Percentiles rank a stretch among this genome's conserved stretches.
Evolutionary conservation across 2,113 vertebrate genomes (phyloP).

Genomic region (Laticauda colubrina): DNA sequence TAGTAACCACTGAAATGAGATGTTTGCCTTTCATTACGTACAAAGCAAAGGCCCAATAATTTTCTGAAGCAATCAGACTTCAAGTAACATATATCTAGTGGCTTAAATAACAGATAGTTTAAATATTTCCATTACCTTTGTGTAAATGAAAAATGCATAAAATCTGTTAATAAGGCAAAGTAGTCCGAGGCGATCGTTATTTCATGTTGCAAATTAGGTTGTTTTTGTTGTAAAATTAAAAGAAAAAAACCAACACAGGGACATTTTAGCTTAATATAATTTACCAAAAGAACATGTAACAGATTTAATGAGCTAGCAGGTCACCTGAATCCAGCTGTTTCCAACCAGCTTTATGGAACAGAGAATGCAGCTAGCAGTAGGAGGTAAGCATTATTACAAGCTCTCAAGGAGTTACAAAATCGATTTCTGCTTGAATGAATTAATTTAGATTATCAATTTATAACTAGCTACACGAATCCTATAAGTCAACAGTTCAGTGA

Average conservation of each 20-base stretch:
- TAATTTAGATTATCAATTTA: slow-evolving; percentile 88
- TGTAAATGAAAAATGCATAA: slow-evolving; percentile 86
- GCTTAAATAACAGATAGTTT: slow-evolving; percentile 93
- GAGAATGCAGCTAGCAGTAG: slow-evolving; percentile 75
- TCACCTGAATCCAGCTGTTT: slow-evolving; percentile 88
- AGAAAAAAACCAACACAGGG: slow-evolving; percentile 78
- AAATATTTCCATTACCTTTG: slow-evolving; percentile 83
- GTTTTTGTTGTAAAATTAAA: slow-evolving; percentile 87
- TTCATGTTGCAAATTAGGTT: slow-evolving; percentile 87
- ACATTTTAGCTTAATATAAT: slow-evolving; percentile 84
- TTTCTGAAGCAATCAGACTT: slow-evolving; percentile 85
- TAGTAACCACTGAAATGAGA: slow-evolving; percentile 91
- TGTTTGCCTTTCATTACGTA: slow-evolving; percentile 92
- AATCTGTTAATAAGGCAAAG: slow-evolving; percentile 87
- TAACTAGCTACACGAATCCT: slow-evolving; percentile 79
- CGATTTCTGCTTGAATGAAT: slow-evolving; percentile 85
- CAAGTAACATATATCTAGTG: slow-evolving; percentile 86
- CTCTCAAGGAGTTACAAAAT: slow-evolving; percentile 79
- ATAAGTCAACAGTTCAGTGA: slow-evolving; percentile 77
- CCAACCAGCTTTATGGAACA: slow-evolving; percentile 78
- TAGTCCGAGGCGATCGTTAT: slow-evolving; percentile 84
- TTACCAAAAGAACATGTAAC: slow-evolving; percentile 80
- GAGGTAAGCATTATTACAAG: slow-evolving; percentile 80
- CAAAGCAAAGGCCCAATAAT: slow-evolving; percentile 92
- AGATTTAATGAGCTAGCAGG: slow-evolving; percentile 86